Base-by-base conservation (phyloP, 1,140 invertebrate genomes). In the Tetranychus urticae region DNA sequence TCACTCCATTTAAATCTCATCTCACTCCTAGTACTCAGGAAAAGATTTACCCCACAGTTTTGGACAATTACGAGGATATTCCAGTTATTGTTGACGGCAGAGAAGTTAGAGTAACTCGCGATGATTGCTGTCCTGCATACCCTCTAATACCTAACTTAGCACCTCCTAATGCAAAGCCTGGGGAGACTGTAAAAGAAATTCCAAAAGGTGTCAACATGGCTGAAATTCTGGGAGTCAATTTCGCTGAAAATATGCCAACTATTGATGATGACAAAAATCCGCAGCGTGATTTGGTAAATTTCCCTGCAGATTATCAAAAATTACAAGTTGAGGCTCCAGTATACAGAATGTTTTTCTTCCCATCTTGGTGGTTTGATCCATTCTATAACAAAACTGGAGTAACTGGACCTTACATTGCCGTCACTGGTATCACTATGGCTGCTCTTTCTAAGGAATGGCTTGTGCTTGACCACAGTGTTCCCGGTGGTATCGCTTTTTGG, bases 301-400 rank as follows among this genome's bases (percentile, higher is more conserved):
- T 82, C 72, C 81, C 81, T 12, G 74, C 31, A 6, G n/a, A 2
- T 52, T 7, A 84, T 60, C 79, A 79, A 12, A 77, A 78, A 62
- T 72, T 82, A 69, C 72, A 73, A 13, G 77, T 78, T 62, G 75
- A 81, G 63, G 78, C 81, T 58, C 81, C 79, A 61, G 82, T 82
- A 75, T 84, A 88, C 46, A 80, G 88, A 42, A 61, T 88, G 67
- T 88, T 84, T 58, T 87, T 94, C 67, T 71, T 97, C 65, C 91
- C 92, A 56, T 89, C 93, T 67, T 82, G 86, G 76, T 97, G 89
- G 89, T 94, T 94, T 74, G 78, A 83, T 67, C 81, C 85, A 67
- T 89, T 97, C 71, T 92, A 96, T 71, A 80, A 82, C 50, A 94
- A 94, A 77, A 94, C 89, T 67, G 92, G 92, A 71, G 77, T 78